Conservation (phyloP, 1,140 invertebrate genomes). For the Triops longicaudatus region DNA sequence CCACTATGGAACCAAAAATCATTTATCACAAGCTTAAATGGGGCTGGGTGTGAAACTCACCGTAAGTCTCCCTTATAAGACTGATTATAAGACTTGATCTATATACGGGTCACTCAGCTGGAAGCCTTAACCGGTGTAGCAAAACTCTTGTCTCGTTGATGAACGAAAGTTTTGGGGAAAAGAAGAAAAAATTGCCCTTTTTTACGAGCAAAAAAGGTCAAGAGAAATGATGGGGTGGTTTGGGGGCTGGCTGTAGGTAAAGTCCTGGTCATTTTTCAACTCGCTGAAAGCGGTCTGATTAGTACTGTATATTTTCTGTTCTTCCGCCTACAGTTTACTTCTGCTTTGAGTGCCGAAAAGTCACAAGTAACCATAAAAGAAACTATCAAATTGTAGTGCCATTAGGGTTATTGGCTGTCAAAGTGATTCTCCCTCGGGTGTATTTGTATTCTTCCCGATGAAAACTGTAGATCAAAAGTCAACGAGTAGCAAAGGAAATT, state of each 20-base stretch:
- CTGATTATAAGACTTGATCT: slow-evolving; percentile 5
- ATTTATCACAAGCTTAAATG: neutral
- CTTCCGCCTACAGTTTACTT: neutral
- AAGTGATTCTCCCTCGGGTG: no score
- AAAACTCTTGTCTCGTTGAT: neutral
- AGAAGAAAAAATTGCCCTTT: neutral
- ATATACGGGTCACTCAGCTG: slow-evolving; percentile 6
- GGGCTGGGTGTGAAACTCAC: slow-evolving; percentile 12
- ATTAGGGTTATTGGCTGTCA: neutral
- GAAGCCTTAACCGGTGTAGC: neutral
- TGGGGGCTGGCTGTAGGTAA: neutral
- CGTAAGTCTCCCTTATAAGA: neutral
- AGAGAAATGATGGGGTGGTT: neutral
- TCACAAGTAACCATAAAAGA: neutral
- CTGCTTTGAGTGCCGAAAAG: neutral
- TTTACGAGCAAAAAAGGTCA: neutral
- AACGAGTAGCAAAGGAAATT: no score
- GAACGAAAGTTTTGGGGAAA: neutral
- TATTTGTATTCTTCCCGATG: no score
- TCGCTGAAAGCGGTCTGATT: neutral
- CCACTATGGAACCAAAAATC: neutral
- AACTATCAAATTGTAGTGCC: neutral
- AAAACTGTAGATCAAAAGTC: no score
- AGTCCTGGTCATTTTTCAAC: neutral
- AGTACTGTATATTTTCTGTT: neutral